A percentile compares a stretch with the other conserved stretches of the same genome.
phyloP scores from a whole-genome alignment of 2,888 invertebrate species.

The Andrena flavipes region DNA sequence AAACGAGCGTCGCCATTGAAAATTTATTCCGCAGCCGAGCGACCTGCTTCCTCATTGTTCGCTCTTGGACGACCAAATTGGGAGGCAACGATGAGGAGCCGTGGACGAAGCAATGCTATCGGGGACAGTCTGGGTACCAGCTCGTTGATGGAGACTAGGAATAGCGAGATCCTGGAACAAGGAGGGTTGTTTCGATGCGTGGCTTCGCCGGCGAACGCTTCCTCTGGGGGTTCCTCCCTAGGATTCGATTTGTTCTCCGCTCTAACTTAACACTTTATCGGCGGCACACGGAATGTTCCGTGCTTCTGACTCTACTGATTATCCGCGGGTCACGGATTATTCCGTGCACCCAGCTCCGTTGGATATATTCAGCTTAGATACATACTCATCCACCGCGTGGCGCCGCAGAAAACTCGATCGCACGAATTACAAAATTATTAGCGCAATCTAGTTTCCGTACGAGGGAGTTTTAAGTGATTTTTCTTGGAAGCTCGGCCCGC shows the following conservation, averaged over 20 bases:
- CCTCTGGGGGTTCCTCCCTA: not conserved
- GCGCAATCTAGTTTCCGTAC: no score
- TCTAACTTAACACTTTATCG: constrained; percentile 9
- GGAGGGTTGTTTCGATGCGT: not conserved
- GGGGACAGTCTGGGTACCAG: constrained; percentile 11
- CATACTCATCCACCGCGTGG: no score
- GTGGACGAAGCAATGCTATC: not conserved
- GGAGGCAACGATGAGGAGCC: not conserved
- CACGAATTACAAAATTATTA: no score
- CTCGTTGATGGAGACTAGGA: constrained; percentile 18
- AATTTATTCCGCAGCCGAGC: constrained; percentile 67
- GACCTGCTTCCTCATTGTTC: no score
- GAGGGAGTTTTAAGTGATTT: no score
- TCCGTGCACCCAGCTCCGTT: no score
- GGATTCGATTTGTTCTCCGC: not conserved
- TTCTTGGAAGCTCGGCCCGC: no score
- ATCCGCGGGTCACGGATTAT: no score
- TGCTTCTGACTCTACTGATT: no score
- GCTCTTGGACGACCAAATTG: no score
- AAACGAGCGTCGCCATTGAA: constrained; percentile 77
- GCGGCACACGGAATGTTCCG: constrained; percentile 5
- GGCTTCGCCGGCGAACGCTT: not conserved
- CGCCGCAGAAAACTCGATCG: no score
- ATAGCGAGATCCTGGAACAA: constrained; percentile 45
- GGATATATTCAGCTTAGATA: no score